A percentile compares a stretch with the other conserved stretches of the same genome.
Evolutionary conservation across 2,113 vertebrate species (phyloP).

Genomic region (Dissostichus mawsoni): DNA sequence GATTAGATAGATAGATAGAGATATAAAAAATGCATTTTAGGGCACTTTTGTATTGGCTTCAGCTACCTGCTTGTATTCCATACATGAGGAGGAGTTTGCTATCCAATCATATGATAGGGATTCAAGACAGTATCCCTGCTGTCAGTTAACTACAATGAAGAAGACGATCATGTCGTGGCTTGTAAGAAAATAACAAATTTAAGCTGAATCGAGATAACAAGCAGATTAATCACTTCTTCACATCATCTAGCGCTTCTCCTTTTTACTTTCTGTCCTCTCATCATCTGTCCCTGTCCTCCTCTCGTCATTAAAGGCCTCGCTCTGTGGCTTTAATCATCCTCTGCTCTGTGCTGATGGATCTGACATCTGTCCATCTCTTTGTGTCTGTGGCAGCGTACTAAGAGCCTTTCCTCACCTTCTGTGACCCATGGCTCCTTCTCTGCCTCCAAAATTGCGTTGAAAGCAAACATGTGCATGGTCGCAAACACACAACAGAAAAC

Average conservation of each 20-base stretch:
- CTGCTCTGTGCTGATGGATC: conserved; percentile 6
- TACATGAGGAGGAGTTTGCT: not conserved
- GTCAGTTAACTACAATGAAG: too few species aligned
- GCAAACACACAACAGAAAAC: not conserved
- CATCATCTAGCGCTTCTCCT: not conserved
- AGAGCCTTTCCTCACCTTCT: conserved; percentile 8
- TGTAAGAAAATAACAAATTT: not conserved
- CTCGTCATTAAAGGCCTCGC: not conserved
- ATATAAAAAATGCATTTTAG: not conserved
- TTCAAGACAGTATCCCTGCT: not conserved
- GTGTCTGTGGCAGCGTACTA: conserved; percentile 8
- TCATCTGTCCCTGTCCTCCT: not conserved
- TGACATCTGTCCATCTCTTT: conserved; percentile 25
- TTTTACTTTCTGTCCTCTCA: not conserved
- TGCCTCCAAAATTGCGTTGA: conserved; percentile 17
- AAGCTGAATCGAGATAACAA: conserved; percentile 3
- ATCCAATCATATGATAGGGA: not conserved
- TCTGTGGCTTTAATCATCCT: conserved; percentile 42
- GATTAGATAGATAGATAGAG: too few species aligned
- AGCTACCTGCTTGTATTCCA: not conserved
- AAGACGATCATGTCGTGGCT: not conserved
- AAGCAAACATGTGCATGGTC: conserved; percentile 22
- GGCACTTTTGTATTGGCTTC: not conserved
- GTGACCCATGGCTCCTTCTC: conserved; percentile 5
- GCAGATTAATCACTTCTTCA: not conserved